These are phyloP conservation scores for Strigamia transsilvanica DNA, from an alignment of 2,888 invertebrate genomes.

Conservation along the genomic window DNA sequence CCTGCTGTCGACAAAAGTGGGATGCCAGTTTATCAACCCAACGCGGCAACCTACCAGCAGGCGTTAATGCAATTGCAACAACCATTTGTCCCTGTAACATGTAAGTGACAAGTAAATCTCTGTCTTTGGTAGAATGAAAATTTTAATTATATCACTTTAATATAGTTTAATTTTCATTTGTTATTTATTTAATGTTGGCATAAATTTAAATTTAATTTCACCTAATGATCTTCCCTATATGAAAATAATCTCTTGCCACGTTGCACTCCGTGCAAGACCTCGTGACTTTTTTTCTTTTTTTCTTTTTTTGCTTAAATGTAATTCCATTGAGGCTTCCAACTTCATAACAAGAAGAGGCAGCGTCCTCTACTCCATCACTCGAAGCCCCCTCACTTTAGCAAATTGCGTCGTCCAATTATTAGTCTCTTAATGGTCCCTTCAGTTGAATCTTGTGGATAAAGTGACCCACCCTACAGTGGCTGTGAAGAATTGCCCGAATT, in stretches of 20 bases:
- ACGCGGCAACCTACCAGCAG: constrained; percentile 82
- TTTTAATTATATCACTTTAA: constrained; percentile 19
- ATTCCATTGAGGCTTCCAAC: constrained; percentile 27
- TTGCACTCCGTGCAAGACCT: neutral
- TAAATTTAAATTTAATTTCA: constrained; percentile 39
- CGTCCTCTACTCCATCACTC: constrained; percentile 21
- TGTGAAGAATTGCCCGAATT: constrained; percentile 6
- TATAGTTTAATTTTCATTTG: neutral
- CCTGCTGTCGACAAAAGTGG: constrained; percentile 93
- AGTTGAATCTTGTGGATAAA: constrained; percentile 32
- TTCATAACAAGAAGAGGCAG: constrained; percentile 43
- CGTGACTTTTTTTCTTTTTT: neutral
- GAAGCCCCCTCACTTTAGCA: constrained; percentile 43
- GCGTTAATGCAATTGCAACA: constrained; percentile 82
- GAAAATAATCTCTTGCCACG: constrained; percentile 23
- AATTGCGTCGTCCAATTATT: constrained; percentile 50
- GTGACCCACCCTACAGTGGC: constrained; percentile 48
- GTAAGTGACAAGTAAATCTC: constrained; percentile 78
- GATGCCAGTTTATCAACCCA: constrained; percentile 92
- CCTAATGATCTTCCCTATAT: neutral
- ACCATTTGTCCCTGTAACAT: constrained; percentile 98
- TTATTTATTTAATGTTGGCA: neutral
- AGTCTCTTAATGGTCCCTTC: constrained; percentile 50
- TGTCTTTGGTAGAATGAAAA: constrained; percentile 34
- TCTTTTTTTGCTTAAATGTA: neutral